A percentile compares a stretch with the other conserved stretches of the same genome.
These are phyloP conservation scores for Helicoverpa zea DNA, from an alignment of 1,140 invertebrate species.

Conservation along the genomic window DNA sequence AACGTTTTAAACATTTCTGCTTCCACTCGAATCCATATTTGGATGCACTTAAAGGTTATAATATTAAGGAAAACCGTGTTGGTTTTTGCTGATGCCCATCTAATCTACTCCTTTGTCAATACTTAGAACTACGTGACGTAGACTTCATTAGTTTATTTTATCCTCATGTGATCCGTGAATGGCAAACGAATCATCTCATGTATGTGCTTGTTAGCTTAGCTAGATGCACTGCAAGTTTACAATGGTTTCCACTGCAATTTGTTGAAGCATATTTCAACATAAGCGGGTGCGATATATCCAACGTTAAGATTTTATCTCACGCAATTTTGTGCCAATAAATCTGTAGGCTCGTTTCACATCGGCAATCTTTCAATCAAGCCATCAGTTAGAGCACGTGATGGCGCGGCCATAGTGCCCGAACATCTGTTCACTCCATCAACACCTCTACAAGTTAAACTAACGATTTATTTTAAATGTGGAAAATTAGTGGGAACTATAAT, in stretches of 20 bases:
- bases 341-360: conserved; percentile 30
- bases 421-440: conserved; percentile 33
- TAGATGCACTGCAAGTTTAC: too few relatives aligned
- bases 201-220: too few relatives aligned
- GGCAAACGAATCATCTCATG: too few relatives aligned
- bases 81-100: background rate
- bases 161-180: background rate
- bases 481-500: conserved; percentile 3
- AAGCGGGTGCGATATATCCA: background rate
- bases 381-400: conserved; percentile 14
- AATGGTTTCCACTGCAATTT: background rate
- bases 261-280: background rate
- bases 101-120: background rate
- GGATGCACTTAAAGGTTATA: background rate
- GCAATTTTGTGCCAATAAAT: conserved; percentile 33
- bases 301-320: conserved; percentile 13
- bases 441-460: conserved; percentile 2
- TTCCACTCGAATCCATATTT: background rate
- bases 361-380: conserved; percentile 18
- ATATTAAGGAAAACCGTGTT: background rate
- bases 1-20: background rate
- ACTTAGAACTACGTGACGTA: background rate
- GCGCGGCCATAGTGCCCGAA: conserved; percentile 12
- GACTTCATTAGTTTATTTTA: background rate
- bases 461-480: conserved; percentile 12